These are phyloP conservation scores for Cebus imitator DNA, from an alignment of 2,113 vertebrate species.

Conservation along the genomic window DNA sequence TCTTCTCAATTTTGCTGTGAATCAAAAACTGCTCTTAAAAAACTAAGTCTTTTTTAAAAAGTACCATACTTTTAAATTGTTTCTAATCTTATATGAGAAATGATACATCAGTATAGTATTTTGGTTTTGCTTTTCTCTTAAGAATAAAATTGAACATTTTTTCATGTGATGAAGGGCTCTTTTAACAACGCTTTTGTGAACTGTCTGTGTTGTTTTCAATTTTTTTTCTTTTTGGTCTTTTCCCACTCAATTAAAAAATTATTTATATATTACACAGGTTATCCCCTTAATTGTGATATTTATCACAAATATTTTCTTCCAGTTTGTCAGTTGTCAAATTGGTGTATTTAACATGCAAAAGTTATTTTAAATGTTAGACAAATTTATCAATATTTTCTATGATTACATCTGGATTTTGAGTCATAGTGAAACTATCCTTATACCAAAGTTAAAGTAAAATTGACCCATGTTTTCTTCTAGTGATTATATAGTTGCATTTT, in stretches of 20 bases:
- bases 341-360: background rate
- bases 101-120: background rate
- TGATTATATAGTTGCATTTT: background rate
- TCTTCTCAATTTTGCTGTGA: background rate
- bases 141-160: conserved; percentile 4
- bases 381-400: background rate
- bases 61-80: background rate
- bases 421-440: background rate
- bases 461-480: background rate
- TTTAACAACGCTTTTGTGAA: conserved; percentile 22
- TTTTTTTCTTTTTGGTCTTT: background rate
- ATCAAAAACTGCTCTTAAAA: background rate
- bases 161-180: background rate
- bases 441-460: background rate
- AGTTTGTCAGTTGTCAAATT: background rate
- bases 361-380: background rate
- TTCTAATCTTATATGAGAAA: background rate
- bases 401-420: background rate
- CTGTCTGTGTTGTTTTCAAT: background rate
- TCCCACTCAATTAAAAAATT: background rate
- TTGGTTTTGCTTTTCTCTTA: background rate
- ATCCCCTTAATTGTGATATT: background rate
- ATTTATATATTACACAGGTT: background rate
- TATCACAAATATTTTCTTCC: background rate
- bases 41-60: background rate